Percentiles rank a stretch among this genome's conserved stretches.
These are phyloP conservation scores for Harpagus bidentatus DNA, from an alignment of 2,113 vertebrate species.

Conservation along the genomic window DNA sequence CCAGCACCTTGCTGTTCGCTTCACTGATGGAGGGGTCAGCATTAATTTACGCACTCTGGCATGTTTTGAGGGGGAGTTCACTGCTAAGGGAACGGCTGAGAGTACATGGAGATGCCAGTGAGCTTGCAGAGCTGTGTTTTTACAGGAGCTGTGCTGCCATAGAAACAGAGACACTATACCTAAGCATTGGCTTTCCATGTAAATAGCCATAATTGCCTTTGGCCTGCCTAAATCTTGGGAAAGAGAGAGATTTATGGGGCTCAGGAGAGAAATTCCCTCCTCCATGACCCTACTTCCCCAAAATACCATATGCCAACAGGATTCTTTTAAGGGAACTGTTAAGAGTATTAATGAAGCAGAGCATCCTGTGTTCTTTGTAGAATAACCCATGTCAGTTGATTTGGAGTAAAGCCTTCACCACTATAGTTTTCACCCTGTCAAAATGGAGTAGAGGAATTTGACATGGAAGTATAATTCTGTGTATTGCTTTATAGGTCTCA, in stretches of 20 bases:
- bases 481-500: neutral
- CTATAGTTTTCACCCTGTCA: neutral
- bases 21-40: accelerated
- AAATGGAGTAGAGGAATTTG: neutral
- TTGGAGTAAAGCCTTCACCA: neutral
- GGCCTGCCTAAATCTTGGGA: neutral
- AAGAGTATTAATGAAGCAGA: neutral
- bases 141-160: slow-evolving; percentile 5
- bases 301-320: neutral
- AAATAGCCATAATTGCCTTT: slow-evolving; percentile 13
- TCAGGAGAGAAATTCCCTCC: neutral
- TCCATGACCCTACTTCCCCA: neutral
- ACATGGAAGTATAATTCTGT: neutral
- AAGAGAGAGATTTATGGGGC: neutral
- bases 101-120: neutral
- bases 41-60: neutral
- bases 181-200: neutral
- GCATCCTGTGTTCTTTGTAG: neutral
- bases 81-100: neutral
- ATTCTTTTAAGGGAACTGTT: neutral
- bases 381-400: neutral
- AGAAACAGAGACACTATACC: neutral
- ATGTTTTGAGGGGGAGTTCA: neutral
- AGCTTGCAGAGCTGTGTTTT: neutral
- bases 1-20: accelerated